Base-by-base conservation (phyloP, 35 echinoderm and acorn worm species). In the Chiridota heheva region DNA sequence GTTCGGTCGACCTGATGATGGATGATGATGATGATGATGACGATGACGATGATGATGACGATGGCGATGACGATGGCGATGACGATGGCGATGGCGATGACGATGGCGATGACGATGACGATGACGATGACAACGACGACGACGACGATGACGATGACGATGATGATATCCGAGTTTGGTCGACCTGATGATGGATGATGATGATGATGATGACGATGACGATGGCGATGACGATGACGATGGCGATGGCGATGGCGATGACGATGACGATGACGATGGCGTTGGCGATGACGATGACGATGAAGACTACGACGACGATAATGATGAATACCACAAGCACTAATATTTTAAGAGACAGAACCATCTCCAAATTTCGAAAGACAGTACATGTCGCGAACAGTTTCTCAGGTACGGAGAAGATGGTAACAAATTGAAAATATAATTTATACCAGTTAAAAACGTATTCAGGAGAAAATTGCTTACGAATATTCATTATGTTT, bases 391-490 rank as follows among this genome's bases (percentile, higher is more conserved):
- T 68, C 18, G 3, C 18, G 6, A 37, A 2, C 5, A 30, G 20
- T 36, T 20, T 20, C 37, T 69, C 13, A 31, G 26, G 45, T 76
- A 48, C 18, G 2, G 7, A 76, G 2, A 2, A 40, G 5, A 31
- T 53, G 72, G 81, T 49, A 84, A 64, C 40, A 71, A 67, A 43
- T 34, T 30, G 35, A 65, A 55, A 38, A 67, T 64, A 33, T 59
- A 64, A 55, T 84, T 72, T 73, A 55, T 73, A 18, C 72, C 65
- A n/a, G 72, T 67, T 13, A 48, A 84, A 12, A 37, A 41, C 5
- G 67, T 71, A 39, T 84, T 64, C 60, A 65, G 48, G 72, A 67
- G 81, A 71, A 72, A 34, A 40, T 20, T 67, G 22, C 7, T 2
- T 20, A 3, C 40, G n/a, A 12, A 12, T 55, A 22, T 55, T 12